Evolutionary conservation across 2,797 vertebrate genomes (phyloP).

Genomic region (Anniella stebbinsi): DNA sequence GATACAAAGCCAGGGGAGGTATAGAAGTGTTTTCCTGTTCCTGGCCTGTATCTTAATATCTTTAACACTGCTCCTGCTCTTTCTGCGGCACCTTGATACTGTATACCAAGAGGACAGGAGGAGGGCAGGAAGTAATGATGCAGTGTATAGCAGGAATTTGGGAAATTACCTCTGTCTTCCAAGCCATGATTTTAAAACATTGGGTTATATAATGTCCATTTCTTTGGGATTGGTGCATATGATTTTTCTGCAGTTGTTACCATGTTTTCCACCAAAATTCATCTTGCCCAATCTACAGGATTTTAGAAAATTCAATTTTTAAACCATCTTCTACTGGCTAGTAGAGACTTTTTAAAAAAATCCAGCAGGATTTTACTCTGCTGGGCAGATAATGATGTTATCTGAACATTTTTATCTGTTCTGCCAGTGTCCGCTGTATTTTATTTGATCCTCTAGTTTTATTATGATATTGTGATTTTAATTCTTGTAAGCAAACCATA

Average conservation of each 20-base stretch:
- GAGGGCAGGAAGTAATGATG: no score
- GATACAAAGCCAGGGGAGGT: neutral
- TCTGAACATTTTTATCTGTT: neutral
- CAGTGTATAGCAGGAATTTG: neutral
- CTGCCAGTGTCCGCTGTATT: neutral
- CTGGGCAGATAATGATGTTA: neutral
- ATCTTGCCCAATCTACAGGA: neutral
- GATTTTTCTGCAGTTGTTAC: neutral
- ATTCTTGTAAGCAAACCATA: neutral
- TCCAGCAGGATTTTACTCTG: neutral
- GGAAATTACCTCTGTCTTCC: neutral
- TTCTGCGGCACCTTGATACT: neutral
- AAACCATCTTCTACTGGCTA: neutral
- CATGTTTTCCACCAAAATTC: neutral
- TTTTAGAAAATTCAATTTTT: slow-evolving; percentile 25
- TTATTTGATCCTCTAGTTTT: neutral
- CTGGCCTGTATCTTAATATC: neutral
- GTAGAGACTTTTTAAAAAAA: neutral
- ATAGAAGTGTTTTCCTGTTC: neutral
- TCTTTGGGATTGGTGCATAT: neutral
- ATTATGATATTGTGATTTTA: neutral
- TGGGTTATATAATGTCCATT: neutral
- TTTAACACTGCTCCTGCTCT: neutral
- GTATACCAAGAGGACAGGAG: neutral
- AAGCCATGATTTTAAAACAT: neutral